Percentiles rank a stretch among this genome's conserved stretches.
These are phyloP conservation scores for Spilogale gracilis DNA, from an alignment of 2,113 vertebrate genomes.

Conservation along the genomic window DNA sequence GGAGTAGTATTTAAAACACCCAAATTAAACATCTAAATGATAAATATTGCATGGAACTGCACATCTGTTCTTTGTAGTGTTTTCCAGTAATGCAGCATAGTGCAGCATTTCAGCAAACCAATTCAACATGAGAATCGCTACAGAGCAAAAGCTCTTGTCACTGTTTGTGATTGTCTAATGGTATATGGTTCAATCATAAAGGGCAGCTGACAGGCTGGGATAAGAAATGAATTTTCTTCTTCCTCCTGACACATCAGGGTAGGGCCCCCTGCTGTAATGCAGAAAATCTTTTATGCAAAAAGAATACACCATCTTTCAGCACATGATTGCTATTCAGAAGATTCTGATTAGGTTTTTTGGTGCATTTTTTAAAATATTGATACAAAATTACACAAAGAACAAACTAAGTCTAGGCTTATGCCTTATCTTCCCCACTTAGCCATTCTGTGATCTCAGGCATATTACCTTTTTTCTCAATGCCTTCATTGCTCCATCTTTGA, in stretches of 20 bases:
- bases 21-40: constrained; percentile 75
- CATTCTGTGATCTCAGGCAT: background rate
- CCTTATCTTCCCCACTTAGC: background rate
- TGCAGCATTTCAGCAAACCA: constrained; percentile 85
- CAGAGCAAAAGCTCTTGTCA: constrained; percentile 87
- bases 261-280: constrained; percentile 89
- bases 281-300: constrained; percentile 91
- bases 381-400: constrained; percentile 82
- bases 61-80: constrained; percentile 69
- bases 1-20: constrained; percentile 74
- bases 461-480: background rate
- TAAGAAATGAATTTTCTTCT: constrained; percentile 89
- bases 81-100: constrained; percentile 72
- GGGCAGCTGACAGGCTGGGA: constrained; percentile 88
- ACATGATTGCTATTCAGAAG: constrained; percentile 86
- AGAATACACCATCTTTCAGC: constrained; percentile 87
- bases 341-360: constrained; percentile 78
- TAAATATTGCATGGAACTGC: constrained; percentile 63
- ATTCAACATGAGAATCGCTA: constrained; percentile 84
- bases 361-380: constrained; percentile 70
- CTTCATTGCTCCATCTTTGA: constrained; percentile 71
- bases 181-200: constrained; percentile 88
- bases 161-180: constrained; percentile 86
- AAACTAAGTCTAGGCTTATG: constrained; percentile 28
- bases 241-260: constrained; percentile 87